Evolutionary conservation across 2,888 invertebrate genomes (phyloP), one percentile per base, ranked within the genome.

Genomic region (Perizoma flavofasciatum): DNA sequence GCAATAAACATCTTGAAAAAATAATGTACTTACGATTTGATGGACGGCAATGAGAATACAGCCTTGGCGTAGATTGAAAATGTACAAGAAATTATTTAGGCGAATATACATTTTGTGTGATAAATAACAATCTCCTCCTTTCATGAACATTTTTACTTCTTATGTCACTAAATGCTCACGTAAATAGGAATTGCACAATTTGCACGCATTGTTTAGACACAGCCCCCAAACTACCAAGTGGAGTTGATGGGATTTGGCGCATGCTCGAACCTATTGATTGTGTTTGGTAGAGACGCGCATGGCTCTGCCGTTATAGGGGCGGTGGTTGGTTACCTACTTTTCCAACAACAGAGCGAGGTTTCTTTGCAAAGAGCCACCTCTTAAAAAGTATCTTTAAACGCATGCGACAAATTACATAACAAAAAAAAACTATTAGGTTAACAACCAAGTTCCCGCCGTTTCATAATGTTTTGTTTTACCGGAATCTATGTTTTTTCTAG

Each of bases 11-110:
- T 4, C 7, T 44, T 5, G 7, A 22, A 11, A 45, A n/a, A 4
- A 5, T 34, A 32, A 32, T 41, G 65, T 83, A 92, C 92, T 92
- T 77, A 92, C 92, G 72, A 92, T 92, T 85, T 92, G 92, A 82
- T 92, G 92, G 81, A 92, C 88, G 83, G 92, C 92, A 73, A 92
- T 91, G 48, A 92, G 85, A 75, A 92, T 92, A 68, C 92, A 86
- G 70, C 92, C 92, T 81, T 92, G 92, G 50, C 92, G 89, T 80
- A 92, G 86, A 85, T 89, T 90, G 69, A 92, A 92, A 78, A 92
- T 82, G 69, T 86, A 91, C 75, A 92, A 84, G 83, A 92, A 92
- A 77, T 89, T 88, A 63, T 86, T 87, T 63, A 90, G 79, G 63
- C 90, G 89, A 74, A 88, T 83, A 84, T 88, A 87, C 82, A 89